Percentiles rank a stretch among this genome's conserved stretches.
Evolutionary conservation across 1,140 invertebrate species (phyloP).

Genomic region (Theocolax elegans): DNA sequence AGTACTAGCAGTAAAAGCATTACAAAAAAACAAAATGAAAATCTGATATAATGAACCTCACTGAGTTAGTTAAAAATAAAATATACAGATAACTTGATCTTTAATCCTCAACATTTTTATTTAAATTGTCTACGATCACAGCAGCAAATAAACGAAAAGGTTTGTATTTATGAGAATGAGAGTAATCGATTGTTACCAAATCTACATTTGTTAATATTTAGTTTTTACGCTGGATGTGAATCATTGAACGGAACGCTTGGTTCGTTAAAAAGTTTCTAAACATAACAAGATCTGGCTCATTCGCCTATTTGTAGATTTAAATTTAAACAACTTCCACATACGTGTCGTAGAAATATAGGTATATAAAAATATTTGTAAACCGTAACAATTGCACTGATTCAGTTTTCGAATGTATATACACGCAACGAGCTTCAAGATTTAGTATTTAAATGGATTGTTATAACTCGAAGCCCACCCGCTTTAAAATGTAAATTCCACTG

Average conservation of each 20-base stretch:
- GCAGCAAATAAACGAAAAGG: no score
- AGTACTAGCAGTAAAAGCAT: no score
- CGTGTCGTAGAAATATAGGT: no score
- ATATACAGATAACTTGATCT: no score
- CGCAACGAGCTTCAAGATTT: background rate
- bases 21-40: no score
- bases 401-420: no score
- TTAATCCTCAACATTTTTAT: no score
- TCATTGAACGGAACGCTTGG: constrained; percentile 22
- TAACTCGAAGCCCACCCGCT: no score
- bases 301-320: constrained; percentile 5
- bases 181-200: constrained; percentile 1
- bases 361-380: constrained; percentile 1
- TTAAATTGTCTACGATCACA: no score
- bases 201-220: background rate
- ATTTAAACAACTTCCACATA: background rate
- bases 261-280: constrained; percentile 17
- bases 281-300: background rate
- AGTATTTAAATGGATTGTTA: background rate
- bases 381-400: background rate
- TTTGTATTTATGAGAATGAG: background rate
- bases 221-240: constrained; percentile 27
- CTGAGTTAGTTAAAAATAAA: no score
- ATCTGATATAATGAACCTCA: no score
- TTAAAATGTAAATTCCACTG: constrained; percentile 2